Conservation (phyloP, 2,888 invertebrate genomes). For the Nemurella pictetii region DNA sequence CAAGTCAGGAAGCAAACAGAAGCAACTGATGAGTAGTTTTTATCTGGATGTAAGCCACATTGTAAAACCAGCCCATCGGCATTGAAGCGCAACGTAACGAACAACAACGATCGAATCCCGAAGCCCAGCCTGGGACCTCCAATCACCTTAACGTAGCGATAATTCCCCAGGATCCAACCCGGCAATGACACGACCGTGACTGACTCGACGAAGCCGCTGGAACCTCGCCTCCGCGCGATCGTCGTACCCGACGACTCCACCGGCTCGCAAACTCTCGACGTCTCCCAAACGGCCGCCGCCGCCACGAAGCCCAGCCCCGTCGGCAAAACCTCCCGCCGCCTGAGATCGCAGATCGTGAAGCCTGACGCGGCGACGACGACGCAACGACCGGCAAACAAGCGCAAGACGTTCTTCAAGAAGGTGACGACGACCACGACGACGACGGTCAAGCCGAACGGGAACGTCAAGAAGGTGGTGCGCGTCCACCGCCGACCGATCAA, state of each 20-base stretch:
- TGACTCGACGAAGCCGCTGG: background rate
- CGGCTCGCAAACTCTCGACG: background rate
- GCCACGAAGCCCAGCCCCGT: background rate
- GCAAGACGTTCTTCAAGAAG: conserved; percentile 36
- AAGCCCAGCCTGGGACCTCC: too few relatives aligned
- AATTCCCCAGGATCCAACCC: too few relatives aligned
- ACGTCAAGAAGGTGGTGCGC: conserved; percentile 8
- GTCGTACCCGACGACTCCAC: background rate
- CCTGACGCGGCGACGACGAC: conserved; percentile 3
- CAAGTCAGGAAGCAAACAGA: too few relatives aligned
- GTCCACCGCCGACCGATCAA: background rate
- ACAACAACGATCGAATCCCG: too few relatives aligned
- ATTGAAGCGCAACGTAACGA: too few relatives aligned
- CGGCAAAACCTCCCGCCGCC: background rate
- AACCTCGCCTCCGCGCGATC: background rate
- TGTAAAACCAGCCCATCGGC: too few relatives aligned
- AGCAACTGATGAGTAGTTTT: too few relatives aligned
- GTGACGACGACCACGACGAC: conserved; percentile 30
- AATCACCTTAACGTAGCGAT: too few relatives aligned
- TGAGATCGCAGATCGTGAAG: background rate
- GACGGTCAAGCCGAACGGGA: background rate
- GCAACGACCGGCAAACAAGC: conserved; percentile 25
- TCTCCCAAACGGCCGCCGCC: conserved; percentile 6
- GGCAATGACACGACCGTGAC: too few relatives aligned
- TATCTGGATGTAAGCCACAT: too few relatives aligned